Percentiles rank a stretch among this genome's conserved stretches.
These are phyloP conservation scores for Brachionus koreanus DNA, from an alignment of 1,140 invertebrate species.

Conservation along the genomic window DNA sequence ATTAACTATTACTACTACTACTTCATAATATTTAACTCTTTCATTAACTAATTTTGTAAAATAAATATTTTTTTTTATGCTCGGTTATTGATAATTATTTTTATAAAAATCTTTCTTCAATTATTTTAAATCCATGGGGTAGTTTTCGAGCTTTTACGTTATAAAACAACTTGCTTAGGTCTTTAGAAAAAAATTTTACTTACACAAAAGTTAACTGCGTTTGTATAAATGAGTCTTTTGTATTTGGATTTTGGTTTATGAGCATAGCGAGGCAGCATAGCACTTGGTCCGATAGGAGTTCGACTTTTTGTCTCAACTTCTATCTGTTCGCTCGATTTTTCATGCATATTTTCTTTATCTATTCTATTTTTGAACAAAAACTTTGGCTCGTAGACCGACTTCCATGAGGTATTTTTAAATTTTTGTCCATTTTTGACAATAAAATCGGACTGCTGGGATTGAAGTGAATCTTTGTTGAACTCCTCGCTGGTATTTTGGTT, in stretches of 20 bases:
- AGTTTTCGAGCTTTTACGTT: too few relatives aligned
- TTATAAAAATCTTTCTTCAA: too few relatives aligned
- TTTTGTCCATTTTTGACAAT: conserved; percentile 29
- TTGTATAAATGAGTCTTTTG: neutral
- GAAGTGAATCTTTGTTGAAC: neutral
- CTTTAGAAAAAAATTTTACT: neutral
- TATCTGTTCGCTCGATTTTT: neutral
- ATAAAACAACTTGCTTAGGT: too few relatives aligned
- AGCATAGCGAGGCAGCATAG: neutral
- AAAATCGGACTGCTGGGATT: neutral
- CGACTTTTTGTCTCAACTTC: neutral
- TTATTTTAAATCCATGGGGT: too few relatives aligned
- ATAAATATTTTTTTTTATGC: too few relatives aligned
- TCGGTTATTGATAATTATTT: too few relatives aligned
- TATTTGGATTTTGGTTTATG: conserved; percentile 22
- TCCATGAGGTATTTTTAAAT: neutral
- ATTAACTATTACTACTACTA: too few relatives aligned
- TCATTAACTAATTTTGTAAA: too few relatives aligned
- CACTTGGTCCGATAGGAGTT: neutral
- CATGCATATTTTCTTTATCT: neutral
- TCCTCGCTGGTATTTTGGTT: neutral
- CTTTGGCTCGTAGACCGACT: conserved; percentile 24
- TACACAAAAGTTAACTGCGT: conserved; percentile 17
- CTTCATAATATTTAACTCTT: too few relatives aligned
- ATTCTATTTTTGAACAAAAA: neutral